Conservation (phyloP, 30 jellyfish, hydroid and myxozoan genomes). For the Turritopsis rubra region DNA sequence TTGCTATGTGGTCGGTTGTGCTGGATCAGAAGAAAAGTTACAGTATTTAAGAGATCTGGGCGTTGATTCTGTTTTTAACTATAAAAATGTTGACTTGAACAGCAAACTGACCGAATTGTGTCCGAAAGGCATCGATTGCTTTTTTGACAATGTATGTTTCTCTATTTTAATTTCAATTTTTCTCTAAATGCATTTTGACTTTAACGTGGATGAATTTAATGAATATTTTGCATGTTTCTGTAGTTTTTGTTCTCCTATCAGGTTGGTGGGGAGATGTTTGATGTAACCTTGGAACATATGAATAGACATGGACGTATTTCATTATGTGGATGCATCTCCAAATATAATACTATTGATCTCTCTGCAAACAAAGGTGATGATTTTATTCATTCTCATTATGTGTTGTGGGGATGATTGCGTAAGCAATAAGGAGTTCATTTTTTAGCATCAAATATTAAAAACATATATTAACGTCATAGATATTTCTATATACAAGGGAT, state of each 20-base stretch:
- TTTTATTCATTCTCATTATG: not conserved
- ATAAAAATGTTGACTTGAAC: constrained; percentile 47
- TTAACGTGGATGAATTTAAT: not conserved
- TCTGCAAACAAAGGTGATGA: constrained; percentile 53
- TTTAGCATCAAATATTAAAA: too few relatives aligned
- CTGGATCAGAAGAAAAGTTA: constrained; percentile 78
- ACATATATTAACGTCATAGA: too few relatives aligned
- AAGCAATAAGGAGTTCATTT: too few relatives aligned
- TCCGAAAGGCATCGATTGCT: constrained; percentile 92
- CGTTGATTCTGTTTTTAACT: constrained; percentile 71
- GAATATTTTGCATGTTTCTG: not conserved
- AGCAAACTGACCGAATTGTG: constrained; percentile 49
- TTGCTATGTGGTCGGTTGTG: constrained; percentile 77
- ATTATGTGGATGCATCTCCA: constrained; percentile 66
- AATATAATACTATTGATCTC: constrained; percentile 45
- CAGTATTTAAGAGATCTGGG: constrained; percentile 71
- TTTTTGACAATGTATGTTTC: constrained; percentile 72
- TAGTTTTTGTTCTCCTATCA: not conserved
- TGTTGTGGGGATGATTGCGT: too few relatives aligned
- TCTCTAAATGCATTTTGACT: not conserved
- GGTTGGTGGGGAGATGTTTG: constrained; percentile 93
- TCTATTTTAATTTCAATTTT: too few relatives aligned
- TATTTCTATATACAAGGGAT: too few relatives aligned
- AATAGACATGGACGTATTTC: constrained; percentile 73
- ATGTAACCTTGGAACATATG: constrained; percentile 55